Conservation (phyloP, 2,888 invertebrate species). For the Saturnia pavonia region DNA sequence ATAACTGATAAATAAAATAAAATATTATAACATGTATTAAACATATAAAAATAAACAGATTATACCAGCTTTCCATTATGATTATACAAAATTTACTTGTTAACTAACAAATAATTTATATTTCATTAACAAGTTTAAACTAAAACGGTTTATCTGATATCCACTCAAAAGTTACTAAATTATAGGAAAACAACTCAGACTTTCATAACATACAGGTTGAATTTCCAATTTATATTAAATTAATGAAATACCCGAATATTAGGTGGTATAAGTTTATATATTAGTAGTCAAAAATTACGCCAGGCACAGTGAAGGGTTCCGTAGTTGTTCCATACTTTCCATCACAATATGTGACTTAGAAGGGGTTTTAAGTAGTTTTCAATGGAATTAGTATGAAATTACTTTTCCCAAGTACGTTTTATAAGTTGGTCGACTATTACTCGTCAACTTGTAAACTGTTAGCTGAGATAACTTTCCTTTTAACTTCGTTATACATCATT, state of each 20-base stretch:
- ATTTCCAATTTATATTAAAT: background rate
- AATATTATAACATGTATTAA: no score
- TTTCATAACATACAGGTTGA: constrained; percentile 3
- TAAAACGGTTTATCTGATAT: constrained; percentile 4
- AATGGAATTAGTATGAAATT: no score
- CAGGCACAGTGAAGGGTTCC: no score
- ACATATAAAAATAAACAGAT: background rate
- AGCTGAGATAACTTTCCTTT: no score
- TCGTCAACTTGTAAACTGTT: no score
- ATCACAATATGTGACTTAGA: no score
- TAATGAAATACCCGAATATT: background rate
- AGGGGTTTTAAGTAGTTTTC: no score
- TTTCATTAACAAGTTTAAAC: background rate
- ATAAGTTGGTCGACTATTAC: no score
- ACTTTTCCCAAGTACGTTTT: no score
- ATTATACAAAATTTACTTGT: background rate
- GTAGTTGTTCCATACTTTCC: no score
- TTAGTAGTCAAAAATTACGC: background rate
- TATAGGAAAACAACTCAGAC: background rate
- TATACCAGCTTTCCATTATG: background rate
- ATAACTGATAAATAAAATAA: no score
- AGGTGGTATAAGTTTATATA: background rate
- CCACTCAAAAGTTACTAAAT: constrained; percentile 1
- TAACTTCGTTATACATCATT: no score
- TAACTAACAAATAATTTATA: background rate